These are phyloP conservation scores for Diglossa cyanea DNA, from an alignment of 2,797 vertebrate species.

Conservation along the genomic window DNA sequence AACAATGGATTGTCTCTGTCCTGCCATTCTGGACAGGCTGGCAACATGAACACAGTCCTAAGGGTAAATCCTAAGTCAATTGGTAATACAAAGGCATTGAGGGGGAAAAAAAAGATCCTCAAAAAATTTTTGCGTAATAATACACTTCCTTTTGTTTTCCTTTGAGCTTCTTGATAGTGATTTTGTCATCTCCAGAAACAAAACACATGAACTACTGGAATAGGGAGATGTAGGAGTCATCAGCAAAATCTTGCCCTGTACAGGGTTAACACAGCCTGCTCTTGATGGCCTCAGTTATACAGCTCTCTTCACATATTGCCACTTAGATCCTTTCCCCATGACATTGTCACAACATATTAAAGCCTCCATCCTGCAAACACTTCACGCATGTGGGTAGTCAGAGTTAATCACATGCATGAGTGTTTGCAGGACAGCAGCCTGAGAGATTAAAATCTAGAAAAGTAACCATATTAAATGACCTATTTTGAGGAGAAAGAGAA, in stretches of 20 bases:
- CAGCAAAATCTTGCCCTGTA: neutral
- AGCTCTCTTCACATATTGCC: neutral
- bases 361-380: neutral
- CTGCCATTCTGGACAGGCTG: neutral
- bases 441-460: constrained; percentile 6
- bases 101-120: neutral
- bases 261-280: neutral
- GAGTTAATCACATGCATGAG: constrained; percentile 54
- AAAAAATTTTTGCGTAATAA: neutral
- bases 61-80: neutral
- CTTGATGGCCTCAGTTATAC: neutral
- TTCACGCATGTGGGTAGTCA: constrained; percentile 31
- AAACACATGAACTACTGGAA: neutral
- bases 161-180: neutral
- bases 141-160: neutral
- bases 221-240: neutral
- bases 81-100: neutral
- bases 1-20: neutral
- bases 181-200: neutral
- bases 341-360: constrained; percentile 49
- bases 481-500: neutral
- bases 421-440: neutral
- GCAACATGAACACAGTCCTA: neutral
- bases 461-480: neutral
- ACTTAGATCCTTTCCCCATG: neutral